phyloP scores from a whole-genome alignment of 2,113 vertebrate species.

The Istiophorus platypterus region DNA sequence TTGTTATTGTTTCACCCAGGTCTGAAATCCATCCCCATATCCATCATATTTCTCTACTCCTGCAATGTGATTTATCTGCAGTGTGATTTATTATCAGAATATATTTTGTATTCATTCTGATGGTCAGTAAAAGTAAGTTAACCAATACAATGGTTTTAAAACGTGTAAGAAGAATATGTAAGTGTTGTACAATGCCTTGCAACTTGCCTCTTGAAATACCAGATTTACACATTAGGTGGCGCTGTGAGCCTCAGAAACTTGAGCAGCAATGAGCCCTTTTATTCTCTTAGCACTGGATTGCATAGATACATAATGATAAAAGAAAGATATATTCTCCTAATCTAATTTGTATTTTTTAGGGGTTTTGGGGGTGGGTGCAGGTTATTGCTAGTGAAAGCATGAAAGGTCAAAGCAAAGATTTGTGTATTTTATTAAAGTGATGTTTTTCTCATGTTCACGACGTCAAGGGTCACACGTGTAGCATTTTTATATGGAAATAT shows the following conservation, averaged over 20 bases:
- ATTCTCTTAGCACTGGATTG: not conserved
- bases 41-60: not conserved
- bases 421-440: too few species aligned
- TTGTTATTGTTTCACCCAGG: not conserved
- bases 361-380: too few species aligned
- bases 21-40: not conserved
- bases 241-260: not conserved
- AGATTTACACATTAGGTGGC: not conserved
- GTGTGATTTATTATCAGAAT: not conserved
- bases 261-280: not conserved
- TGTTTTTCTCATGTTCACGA: too few species aligned
- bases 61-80: not conserved
- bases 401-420: not conserved
- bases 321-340: not conserved
- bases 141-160: not conserved
- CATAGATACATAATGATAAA: not conserved
- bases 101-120: constrained; percentile 38
- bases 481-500: not conserved
- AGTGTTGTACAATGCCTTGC: too few species aligned
- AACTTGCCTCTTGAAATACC: not conserved
- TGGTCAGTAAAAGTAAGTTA: not conserved
- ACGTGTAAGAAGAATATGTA: not conserved
- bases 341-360: not conserved
- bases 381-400: too few species aligned
- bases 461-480: not conserved